Conservation (phyloP, 2,113 vertebrate species). For the Actenoides lindsayi region DNA sequence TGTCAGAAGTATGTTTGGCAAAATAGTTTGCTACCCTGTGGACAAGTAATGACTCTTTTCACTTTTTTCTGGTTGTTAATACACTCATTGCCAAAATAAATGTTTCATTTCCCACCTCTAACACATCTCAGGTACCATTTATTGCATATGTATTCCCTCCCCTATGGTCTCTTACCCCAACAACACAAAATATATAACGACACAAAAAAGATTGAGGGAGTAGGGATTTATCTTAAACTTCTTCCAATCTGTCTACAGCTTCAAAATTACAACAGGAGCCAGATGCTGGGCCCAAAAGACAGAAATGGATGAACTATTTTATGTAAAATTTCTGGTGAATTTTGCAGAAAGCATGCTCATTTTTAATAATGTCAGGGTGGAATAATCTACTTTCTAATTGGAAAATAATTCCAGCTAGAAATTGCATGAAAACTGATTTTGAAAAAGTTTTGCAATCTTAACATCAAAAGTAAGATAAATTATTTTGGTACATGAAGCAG, state of each 20-base stretch:
- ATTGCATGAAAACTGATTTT: background rate
- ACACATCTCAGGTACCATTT: background rate
- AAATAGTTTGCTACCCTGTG: background rate
- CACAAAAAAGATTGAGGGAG: background rate
- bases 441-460: background rate
- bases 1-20: background rate
- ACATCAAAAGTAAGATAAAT: background rate
- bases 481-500: background rate
- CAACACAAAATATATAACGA: background rate
- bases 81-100: background rate
- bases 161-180: background rate
- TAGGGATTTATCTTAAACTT: background rate
- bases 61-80: background rate
- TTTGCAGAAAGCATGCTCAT: background rate
- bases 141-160: background rate
- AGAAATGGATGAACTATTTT: background rate
- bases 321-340: background rate
- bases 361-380: background rate
- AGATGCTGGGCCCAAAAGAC: background rate
- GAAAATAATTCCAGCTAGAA: background rate
- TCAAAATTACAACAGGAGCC: background rate
- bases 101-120: background rate
- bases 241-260: background rate
- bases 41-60: background rate
- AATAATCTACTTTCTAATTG: background rate